A percentile compares a stretch with the other conserved stretches of the same genome.
phyloP scores from a whole-genome alignment of 2,797 vertebrate species.

The Parauchenoglanis ngamensis region DNA sequence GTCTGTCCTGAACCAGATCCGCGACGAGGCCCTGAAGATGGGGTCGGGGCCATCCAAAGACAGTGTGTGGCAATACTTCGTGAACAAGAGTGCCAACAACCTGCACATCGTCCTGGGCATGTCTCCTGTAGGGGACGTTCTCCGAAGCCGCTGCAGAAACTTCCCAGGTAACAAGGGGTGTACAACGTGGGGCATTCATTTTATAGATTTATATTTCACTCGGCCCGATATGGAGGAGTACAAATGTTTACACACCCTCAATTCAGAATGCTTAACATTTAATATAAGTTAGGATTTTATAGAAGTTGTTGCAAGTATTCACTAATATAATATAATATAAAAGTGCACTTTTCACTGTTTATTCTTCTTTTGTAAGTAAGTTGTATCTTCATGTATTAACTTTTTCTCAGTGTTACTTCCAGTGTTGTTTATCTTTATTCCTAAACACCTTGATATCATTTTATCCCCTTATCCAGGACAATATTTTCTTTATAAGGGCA shows the following conservation, averaged over 20 bases:
- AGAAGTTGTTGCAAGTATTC: neutral
- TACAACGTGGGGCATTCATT: neutral
- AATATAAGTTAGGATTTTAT: neutral
- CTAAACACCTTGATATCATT: neutral
- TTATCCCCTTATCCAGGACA: neutral
- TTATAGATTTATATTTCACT: neutral
- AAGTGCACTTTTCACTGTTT: neutral
- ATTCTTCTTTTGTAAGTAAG: neutral
- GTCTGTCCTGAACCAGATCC: conserved; percentile 80
- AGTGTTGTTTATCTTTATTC: neutral
- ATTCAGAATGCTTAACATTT: neutral
- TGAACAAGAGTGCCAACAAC: conserved; percentile 91
- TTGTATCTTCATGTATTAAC: neutral
- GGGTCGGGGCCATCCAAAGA: conserved; percentile 85
- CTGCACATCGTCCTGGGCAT: conserved; percentile 93
- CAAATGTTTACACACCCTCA: neutral
- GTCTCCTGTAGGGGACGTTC: conserved; percentile 90
- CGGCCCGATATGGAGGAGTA: neutral
- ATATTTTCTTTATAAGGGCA: neutral
- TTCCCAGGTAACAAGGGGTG: conserved; percentile 84
- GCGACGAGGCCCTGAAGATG: conserved; percentile 81
- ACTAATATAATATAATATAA: neutral
- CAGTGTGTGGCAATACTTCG: conserved; percentile 92
- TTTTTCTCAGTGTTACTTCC: neutral
- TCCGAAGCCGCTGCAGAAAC: conserved; percentile 92